Evolutionary conservation across 2,888 invertebrate genomes (phyloP), one percentile per base, ranked within the genome.

Genomic region (Epinotia brunnichana): DNA sequence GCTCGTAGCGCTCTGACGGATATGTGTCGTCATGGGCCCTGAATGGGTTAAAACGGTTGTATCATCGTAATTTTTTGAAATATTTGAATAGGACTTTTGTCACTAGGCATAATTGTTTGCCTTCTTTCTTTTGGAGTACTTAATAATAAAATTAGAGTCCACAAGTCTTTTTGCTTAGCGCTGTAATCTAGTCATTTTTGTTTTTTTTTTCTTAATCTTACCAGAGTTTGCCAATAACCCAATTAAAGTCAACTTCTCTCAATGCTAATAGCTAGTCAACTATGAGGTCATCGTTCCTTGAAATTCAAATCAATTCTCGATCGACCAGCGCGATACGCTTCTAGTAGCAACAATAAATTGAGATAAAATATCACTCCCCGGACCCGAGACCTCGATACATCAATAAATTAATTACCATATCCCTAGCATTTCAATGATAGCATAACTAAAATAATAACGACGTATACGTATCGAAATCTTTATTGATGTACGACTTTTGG

Each of bases 381-480:
- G 78, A 80, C 81, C 81, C 80, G 73, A 78, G 79, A 79, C 81
- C 81, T 77, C 74, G 70, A 70, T 74, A 73, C 77, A 77, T 82
- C 84, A 78, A 87, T 85, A 87, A 87, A 87, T 88, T 86, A 84
- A 87, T 86, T 83, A 85, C 79, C 70, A 70, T 70, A 68, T 48
- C 63, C 63, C 74, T 78, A 62, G 39, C 39, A 62, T 35, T 57
- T 21, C 70, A 35, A 63, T 56, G 29, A 48, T 29, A 44, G 19
- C 13, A 10, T 9, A n/a, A 1, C 24, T 61, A 15, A 41, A 41
- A 61, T 15, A 41, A 54, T 24, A 69, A 69, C 2, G 39, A 9
- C 61, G n/a, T 54, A 69, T 41, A 19, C 17, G 39, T 17, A 13
- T 21, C n/a, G 2, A 24, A 17, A 44, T n/a, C 13, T 29, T 1